Evolutionary conservation across 2,113 vertebrate genomes (phyloP).

Genomic region (Jaculus jaculus): DNA sequence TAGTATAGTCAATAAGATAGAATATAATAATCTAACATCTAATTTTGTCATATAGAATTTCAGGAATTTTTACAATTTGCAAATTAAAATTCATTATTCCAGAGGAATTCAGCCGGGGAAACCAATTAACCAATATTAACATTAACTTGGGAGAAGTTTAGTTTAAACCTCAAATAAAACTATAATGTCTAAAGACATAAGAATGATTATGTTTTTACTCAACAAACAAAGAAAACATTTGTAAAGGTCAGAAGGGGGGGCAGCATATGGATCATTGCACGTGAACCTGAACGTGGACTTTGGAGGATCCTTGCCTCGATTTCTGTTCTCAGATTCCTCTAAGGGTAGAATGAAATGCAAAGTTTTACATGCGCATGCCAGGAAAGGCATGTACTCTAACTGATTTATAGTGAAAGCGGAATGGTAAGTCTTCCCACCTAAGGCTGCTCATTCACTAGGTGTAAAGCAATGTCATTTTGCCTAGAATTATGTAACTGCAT

Average conservation of each 20-base stretch:
- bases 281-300: neutral
- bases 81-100: neutral
- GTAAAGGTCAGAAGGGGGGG: neutral
- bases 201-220: neutral
- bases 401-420: constrained; percentile 45
- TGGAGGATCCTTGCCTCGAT: neutral
- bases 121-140: constrained; percentile 3
- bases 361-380: neutral
- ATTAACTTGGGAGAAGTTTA: neutral
- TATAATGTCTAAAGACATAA: neutral
- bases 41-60: neutral
- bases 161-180: neutral
- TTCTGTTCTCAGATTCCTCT: constrained; percentile 37
- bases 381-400: neutral
- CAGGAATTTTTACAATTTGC: neutral
- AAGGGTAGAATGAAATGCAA: constrained; percentile 7
- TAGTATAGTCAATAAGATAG: neutral
- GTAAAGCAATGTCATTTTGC: constrained; percentile 40
- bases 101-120: neutral
- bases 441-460: constrained; percentile 47
- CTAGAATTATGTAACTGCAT: neutral
- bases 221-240: neutral
- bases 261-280: neutral
- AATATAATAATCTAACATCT: neutral
- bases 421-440: constrained; percentile 52